A percentile compares a stretch with the other conserved stretches of the same genome.
These are phyloP conservation scores for Oncorhynchus gorbuscha DNA, from an alignment of 2,113 vertebrate genomes.

Conservation along the genomic window DNA sequence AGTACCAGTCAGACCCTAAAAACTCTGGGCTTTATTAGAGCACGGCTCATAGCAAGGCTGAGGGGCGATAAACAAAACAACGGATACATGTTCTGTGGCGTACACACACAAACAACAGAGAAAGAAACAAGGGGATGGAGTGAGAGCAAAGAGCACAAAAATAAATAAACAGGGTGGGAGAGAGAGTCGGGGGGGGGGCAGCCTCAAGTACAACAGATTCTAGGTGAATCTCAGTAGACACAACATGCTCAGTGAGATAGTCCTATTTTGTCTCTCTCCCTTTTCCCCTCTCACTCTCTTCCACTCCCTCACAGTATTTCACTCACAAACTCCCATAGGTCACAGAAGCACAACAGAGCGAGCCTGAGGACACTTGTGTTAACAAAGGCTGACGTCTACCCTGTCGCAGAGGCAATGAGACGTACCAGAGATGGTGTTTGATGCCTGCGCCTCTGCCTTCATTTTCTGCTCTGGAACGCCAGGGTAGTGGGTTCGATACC, in stretches of 20 bases:
- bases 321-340: neutral
- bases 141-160: too few relatives aligned
- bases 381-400: neutral
- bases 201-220: neutral
- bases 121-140: neutral
- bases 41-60: neutral
- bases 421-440: neutral
- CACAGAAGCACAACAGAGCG: neutral
- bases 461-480: neutral
- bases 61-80: neutral
- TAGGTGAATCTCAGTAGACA: neutral
- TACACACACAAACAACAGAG: neutral
- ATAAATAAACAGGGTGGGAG: too few relatives aligned
- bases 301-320: neutral
- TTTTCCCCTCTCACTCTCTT: neutral
- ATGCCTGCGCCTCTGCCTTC: neutral
- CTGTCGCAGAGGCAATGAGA: neutral
- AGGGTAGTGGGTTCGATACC: too few relatives aligned
- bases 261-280: neutral
- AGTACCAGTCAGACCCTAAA: neutral
- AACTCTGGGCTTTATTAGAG: neutral
- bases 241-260: neutral
- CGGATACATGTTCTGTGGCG: neutral
- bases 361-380: neutral
- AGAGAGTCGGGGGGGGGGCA: neutral